Evolutionary conservation across 2,113 vertebrate species (phyloP), one percentile per base, ranked within the genome.

Genomic region (Sturnira hondurensis): DNA sequence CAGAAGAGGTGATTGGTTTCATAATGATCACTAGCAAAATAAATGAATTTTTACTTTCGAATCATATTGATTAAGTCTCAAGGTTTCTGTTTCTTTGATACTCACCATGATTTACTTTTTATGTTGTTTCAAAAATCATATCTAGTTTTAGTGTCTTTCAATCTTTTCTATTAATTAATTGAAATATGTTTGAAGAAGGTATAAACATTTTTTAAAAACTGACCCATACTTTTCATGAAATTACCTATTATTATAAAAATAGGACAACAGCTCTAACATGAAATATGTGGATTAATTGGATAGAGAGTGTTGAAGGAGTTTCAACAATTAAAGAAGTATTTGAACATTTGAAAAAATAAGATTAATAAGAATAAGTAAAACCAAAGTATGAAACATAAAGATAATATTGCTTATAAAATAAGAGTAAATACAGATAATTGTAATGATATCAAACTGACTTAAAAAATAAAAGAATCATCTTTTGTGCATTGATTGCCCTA

Each of bases 11-110:
- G 58, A 63, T 31, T 63, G 28, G 14, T 65, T 78, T 73, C 4
- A 82, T 80, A 24, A 63, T 41, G 11, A 33, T 50, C 65, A 89
- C 8, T 93, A 84, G 73, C 54, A 92, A 77, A 92, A 67, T 56
- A 65, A 88, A 61, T 88, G 71, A 47, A 47, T 19, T 89, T 95
- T 89, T 89, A 43, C 14, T 89, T 77, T 33, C 67, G 56, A 95
- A 74, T 36, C 67, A 67, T 74, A 77, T 22, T 58, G 20, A 83
- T 80, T 65, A 85, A 9, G 22, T 68, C 9, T 94, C 20, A 85
- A 67, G 0, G 12, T 9, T 85, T 54, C 78, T 78, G 7, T 88
- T 78, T 80, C 28, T 85, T 85, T 31, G 24, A n/a, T 58, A n/a
- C 4, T 81, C 19, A 89, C 47, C 28, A 52, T 13, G 19, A 61